Evolutionary conservation across 2,888 invertebrate species (phyloP), one percentile per base, ranked within the genome.

Genomic region (Oscheius sp.): DNA sequence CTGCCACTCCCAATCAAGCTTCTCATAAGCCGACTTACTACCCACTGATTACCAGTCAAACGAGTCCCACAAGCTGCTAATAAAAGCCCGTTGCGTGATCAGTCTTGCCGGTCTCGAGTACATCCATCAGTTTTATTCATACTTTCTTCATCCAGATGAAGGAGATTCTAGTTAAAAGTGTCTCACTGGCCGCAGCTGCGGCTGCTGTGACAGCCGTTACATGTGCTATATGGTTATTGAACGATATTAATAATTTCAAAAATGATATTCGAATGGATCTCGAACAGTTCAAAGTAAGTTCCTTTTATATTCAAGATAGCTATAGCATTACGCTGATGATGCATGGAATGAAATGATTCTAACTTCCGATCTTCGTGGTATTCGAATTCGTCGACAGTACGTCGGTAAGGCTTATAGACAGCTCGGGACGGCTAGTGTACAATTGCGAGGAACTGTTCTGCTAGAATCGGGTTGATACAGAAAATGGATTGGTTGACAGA

Each of bases 291-390:
- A 54, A 33, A 36, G 54, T 54, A n/a, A 47, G 14, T 47, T 47
- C 1, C 22, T 47, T 17, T 8, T 6, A 0, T 32, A 30, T 47
- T 28, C 51, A 33, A 33, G 2, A 41, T 12, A 14, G 5, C 14
- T 22, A 28, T 1, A 59, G 59, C 9, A 44, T 26, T 59, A 59
- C 28, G 59, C 41, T 14, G 59, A 59, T 17, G 59, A 59, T 24
- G 59, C 59, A 1, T 59, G 59, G 59, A 59, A 44, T 26, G 59
- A 59, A 26, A 59, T 59, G 59, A n/a, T 41, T 17, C 2, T 4
- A 2, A 24, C 41, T 3, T n/a, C 44, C 3, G 28, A 14, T n/a
- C 26, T 41, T 3, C 26, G 12, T 22, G 8, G 2, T 3, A n/a
- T n/a, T 17, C 24, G 59, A n/a, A 26, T 28, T 14, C 24, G 44